Evolutionary conservation across 2,113 vertebrate species (phyloP), one percentile per base, ranked within the genome.

Genomic region (Hylia prasina): DNA sequence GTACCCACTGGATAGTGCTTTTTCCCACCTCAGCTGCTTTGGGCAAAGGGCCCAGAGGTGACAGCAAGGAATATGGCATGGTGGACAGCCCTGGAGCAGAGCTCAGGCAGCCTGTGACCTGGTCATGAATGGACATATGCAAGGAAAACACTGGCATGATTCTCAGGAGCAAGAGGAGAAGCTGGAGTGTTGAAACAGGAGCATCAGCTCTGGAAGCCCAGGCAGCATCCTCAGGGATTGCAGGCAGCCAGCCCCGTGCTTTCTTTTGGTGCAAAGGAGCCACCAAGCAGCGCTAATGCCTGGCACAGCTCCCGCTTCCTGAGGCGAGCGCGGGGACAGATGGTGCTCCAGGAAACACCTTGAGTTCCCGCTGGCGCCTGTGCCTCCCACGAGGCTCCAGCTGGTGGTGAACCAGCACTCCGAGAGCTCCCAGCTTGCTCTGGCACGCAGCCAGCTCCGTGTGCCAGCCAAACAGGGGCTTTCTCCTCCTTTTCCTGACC

Each of bases 311-410:
- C 33, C 53, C 3, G 1, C 58, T 31, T 8, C 90, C 90, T 64
- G 92, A 58, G 21, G 79, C 2, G 3, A 23, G 72, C 2, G 6
- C 2, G 3, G 79, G 69, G 37, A 68, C 81, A 90, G 90, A 65
- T 53, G 75, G 82, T 45, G 58, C 88, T 76, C 66, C 20, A 73
- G 79, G 86, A 92, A 86, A 88, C 82, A 82, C 94, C 80, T 30
- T 15, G 42, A 87, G 73, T 78, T 89, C 76, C 73, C 6, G 1
- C 76, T 27, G 68, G 58, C 4, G 2, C 44, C 76, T 42, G 31
- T 18, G 31, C 94, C 92, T 68, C 79, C 79, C 71, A 54, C 73
- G 5, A 10, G 54, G 86, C 54, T 44, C 10, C 11, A 25, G 7
- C 65, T 77, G 58, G 0, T 21, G 70, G 61, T 61, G 30, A 95